Percentiles rank a stretch among this genome's conserved stretches.
Conservation (phyloP, 2,113 vertebrate species). For the Pipa parva region DNA sequence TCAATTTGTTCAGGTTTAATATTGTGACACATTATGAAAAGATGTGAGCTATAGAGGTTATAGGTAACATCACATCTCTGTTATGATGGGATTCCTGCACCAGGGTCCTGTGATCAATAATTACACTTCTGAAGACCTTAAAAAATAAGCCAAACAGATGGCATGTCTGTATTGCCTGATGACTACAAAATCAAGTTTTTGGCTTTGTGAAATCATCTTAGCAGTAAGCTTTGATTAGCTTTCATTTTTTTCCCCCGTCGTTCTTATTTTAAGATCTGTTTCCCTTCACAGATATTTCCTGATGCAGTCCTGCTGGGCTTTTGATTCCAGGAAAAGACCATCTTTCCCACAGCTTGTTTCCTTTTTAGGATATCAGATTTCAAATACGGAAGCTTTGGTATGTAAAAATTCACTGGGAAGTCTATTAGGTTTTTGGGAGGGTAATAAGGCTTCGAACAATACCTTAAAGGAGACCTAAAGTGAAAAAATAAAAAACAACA, state of each 20-base stretch:
- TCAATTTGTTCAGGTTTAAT: too few relatives aligned
- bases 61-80: too few relatives aligned
- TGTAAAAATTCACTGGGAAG: constrained; percentile 45
- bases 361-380: constrained; percentile 74
- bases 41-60: too few relatives aligned
- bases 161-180: too few relatives aligned
- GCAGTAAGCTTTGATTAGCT: too few relatives aligned
- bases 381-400: constrained; percentile 77
- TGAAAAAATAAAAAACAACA: neutral
- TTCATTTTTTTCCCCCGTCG: neutral
- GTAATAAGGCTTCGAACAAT: neutral
- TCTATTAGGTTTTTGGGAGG: neutral
- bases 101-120: too few relatives aligned
- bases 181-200: too few relatives aligned
- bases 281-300: constrained; percentile 69
- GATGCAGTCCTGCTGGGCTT: constrained; percentile 86
- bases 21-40: too few relatives aligned
- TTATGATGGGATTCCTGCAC: too few relatives aligned
- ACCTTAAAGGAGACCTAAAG: neutral
- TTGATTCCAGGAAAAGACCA: constrained; percentile 73
- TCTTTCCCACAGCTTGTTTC: constrained; percentile 78
- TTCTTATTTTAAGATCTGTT: constrained; percentile 20
- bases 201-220: too few relatives aligned
- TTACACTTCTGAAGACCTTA: too few relatives aligned
- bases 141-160: too few relatives aligned